Evolutionary conservation across 2,797 vertebrate genomes (phyloP).

Genomic region (Anolis apletophallus): DNA sequence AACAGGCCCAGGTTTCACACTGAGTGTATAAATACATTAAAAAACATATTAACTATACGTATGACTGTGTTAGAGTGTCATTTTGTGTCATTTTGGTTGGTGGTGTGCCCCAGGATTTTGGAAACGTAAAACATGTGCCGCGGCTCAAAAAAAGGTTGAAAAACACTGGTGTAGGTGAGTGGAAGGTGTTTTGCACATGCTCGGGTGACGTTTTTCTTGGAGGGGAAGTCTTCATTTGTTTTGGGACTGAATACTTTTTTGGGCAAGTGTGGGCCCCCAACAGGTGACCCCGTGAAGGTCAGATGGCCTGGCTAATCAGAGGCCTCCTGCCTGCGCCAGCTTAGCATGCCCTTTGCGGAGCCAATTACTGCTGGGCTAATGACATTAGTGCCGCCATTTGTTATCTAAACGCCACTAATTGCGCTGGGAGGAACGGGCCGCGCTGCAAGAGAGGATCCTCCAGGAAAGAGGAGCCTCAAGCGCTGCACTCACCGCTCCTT

Average conservation of each 20-base stretch:
- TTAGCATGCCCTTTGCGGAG: not conserved
- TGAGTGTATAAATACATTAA: no score
- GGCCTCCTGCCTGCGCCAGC: not conserved
- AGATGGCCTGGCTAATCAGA: not conserved
- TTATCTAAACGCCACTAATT: slow-evolving; percentile 34
- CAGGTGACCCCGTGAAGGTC: no score
- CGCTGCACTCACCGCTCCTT: not conserved
- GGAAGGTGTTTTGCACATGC: not conserved
- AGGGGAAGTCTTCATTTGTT: not conserved
- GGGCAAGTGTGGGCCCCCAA: no score
- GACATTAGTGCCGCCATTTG: slow-evolving; percentile 27
- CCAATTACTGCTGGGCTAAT: slow-evolving; percentile 21
- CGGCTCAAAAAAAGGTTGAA: no score
- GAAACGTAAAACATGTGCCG: no score
- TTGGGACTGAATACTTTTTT: no score
- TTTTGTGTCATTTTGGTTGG: no score
- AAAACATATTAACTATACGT: no score
- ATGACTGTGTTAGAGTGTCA: no score
- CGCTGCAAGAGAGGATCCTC: not conserved
- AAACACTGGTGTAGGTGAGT: no score
- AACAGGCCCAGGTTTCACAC: no score
- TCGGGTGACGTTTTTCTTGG: not conserved
- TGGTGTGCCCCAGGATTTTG: no score
- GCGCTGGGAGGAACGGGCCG: not conserved
- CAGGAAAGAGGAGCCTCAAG: not conserved